Evolutionary conservation across 2,113 vertebrate genomes (phyloP).

Genomic region (Etheostoma spectabile): DNA sequence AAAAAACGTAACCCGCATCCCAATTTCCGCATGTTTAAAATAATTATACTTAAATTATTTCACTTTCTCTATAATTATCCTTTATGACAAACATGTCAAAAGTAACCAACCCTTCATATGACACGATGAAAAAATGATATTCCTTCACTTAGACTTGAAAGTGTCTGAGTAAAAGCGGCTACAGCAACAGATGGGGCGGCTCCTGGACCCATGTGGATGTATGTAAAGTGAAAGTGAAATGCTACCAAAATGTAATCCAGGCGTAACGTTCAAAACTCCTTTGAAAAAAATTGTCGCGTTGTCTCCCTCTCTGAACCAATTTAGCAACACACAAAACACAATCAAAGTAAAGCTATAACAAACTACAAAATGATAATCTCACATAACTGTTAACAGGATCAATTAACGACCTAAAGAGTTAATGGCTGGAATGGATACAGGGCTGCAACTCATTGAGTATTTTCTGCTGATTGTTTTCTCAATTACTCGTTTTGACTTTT

Average conservation of each 20-base stretch:
- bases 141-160: not conserved
- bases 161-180: not conserved
- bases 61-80: not conserved
- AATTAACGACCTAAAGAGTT: not conserved
- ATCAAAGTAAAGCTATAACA: too few species aligned
- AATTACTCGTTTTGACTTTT: not conserved
- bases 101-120: not conserved
- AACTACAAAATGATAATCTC: not conserved
- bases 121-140: too few species aligned
- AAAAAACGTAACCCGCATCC: too few species aligned
- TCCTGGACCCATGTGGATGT: not conserved
- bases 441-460: not conserved
- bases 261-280: not conserved
- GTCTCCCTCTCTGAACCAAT: too few species aligned
- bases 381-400: slow-evolving; percentile 4
- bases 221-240: not conserved
- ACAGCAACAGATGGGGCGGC: not conserved
- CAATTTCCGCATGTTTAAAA: not conserved
- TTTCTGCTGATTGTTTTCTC: slow-evolving; percentile 2
- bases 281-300: too few species aligned
- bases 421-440: not conserved
- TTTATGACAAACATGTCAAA: not conserved
- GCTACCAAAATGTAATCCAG: not conserved
- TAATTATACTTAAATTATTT: not conserved
- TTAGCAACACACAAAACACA: too few species aligned